Conservation (phyloP, 2,113 vertebrate genomes). For the Cynoglossus semilaevis region DNA sequence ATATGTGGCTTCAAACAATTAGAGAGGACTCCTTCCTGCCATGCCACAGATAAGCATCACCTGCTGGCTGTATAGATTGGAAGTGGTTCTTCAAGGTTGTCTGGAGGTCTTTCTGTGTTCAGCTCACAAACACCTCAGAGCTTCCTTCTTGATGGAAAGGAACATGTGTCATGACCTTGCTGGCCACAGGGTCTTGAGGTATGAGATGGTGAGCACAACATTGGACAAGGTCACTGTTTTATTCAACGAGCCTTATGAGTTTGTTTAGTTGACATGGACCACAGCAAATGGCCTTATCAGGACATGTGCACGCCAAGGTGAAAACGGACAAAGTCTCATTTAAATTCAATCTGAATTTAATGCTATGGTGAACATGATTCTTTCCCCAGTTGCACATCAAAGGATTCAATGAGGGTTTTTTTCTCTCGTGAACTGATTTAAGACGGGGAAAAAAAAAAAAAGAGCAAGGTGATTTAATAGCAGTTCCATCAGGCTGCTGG, state of each 20-base stretch:
- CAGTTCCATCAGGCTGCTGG: slow-evolving; percentile 12
- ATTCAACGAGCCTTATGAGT: slow-evolving; percentile 21
- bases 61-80: slow-evolving; percentile 72
- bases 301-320: slow-evolving; percentile 52
- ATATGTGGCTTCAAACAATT: slow-evolving; percentile 73
- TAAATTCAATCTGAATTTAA: slow-evolving; percentile 59
- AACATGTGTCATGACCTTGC: slow-evolving; percentile 56
- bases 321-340: slow-evolving; percentile 50
- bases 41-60: slow-evolving; percentile 71
- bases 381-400: slow-evolving; percentile 32
- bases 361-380: slow-evolving; percentile 35
- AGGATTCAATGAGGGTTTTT: slow-evolving; percentile 25
- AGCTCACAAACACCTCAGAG: slow-evolving; percentile 33
- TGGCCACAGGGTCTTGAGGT: slow-evolving; percentile 33
- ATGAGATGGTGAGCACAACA: slow-evolving; percentile 28
- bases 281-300: slow-evolving; percentile 45
- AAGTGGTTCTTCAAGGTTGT: slow-evolving; percentile 71
- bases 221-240: slow-evolving; percentile 51
- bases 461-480: slow-evolving; percentile 38
- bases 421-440: slow-evolving; percentile 26
- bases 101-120: slow-evolving; percentile 71
- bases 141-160: slow-evolving; percentile 42
- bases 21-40: slow-evolving; percentile 60
- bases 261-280: slow-evolving; percentile 38
- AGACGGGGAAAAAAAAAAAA: slow-evolving; percentile 16